These are phyloP conservation scores for Cerastis leucographa DNA, from an alignment of 2,888 invertebrate genomes.

Conservation along the genomic window DNA sequence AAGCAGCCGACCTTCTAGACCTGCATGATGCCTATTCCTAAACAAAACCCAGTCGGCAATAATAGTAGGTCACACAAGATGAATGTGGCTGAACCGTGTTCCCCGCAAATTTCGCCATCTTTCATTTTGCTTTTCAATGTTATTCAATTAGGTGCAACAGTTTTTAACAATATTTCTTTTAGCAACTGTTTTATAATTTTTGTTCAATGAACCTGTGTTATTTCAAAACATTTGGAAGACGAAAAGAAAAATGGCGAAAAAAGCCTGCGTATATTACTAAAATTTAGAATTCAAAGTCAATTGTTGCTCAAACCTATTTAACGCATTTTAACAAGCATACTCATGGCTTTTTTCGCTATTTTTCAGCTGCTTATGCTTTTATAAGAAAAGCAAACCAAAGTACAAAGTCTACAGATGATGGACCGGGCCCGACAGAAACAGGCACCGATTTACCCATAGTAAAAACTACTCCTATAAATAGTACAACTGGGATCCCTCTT, in stretches of 20 bases:
- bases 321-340: conserved; percentile 35
- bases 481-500: neutral
- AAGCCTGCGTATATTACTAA: conserved; percentile 57
- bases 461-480: neutral
- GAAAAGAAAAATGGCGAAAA: conserved; percentile 74
- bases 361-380: conserved; percentile 70
- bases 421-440: neutral
- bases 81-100: neutral
- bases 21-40: neutral
- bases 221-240: neutral
- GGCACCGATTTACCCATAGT: neutral
- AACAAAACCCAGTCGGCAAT: neutral
- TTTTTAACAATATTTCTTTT: neutral
- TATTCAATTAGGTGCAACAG: too few relatives aligned
- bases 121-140: neutral
- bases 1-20: neutral
- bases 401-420: conserved; percentile 58
- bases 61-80: too few relatives aligned
- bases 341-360: conserved; percentile 77
- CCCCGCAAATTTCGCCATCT: neutral
- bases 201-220: conserved; percentile 7
- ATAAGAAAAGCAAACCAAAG: conserved; percentile 62
- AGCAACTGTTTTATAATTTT: neutral
- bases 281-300: neutral
- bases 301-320: neutral